phyloP scores from a whole-genome alignment of 2,113 vertebrate genomes.

The Geothlypis trichas region DNA sequence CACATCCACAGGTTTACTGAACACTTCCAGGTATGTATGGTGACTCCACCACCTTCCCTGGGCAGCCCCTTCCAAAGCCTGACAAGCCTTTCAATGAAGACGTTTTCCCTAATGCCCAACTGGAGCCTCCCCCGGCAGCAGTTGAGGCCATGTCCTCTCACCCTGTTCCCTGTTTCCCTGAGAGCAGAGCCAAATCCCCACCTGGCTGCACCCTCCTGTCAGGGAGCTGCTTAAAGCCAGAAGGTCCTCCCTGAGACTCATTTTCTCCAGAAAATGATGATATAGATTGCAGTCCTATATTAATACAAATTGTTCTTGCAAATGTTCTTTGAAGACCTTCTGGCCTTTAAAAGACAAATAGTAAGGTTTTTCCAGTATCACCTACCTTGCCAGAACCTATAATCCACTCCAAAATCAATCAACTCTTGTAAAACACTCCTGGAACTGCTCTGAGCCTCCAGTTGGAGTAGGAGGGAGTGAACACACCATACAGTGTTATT shows the following conservation, averaged over 20 bases:
- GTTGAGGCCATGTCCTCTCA: fast-evolving
- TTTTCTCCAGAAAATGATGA: not conserved
- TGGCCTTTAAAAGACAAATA: not conserved
- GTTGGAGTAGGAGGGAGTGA: not conserved
- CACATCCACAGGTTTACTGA: not conserved
- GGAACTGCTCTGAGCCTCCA: not conserved
- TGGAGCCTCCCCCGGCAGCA: fast-evolving
- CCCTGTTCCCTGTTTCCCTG: not conserved
- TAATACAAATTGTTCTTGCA: not conserved
- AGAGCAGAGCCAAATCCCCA: not conserved
- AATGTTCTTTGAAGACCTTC: not conserved
- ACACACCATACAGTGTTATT: not conserved
- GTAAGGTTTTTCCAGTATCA: not conserved
- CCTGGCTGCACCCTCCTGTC: not conserved
- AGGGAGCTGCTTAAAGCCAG: not conserved
- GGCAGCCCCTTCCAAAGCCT: not conserved
- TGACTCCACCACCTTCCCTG: not conserved
- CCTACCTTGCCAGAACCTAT: not conserved
- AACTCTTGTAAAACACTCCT: not conserved
- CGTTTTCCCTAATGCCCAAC: not conserved
- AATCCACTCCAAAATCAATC: slow-evolving; percentile 6
- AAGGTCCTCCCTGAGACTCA: not conserved
- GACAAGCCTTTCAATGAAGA: not conserved
- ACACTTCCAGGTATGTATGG: not conserved
- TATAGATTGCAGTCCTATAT: not conserved